Evolutionary conservation across 2,113 vertebrate species (phyloP).

Genomic region (Ophiodon elongatus): DNA sequence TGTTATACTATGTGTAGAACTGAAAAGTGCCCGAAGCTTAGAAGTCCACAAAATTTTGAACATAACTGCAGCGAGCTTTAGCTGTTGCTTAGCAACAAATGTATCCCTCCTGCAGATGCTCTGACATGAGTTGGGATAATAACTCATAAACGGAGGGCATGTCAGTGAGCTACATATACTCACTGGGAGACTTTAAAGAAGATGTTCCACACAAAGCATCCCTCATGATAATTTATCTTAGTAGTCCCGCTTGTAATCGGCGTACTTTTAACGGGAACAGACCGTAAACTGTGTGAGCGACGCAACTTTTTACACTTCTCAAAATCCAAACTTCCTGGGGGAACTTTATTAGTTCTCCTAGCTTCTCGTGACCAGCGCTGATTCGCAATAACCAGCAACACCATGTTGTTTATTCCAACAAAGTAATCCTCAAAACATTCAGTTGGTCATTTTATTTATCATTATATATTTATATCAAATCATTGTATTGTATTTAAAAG

Average conservation of each 20-base stretch:
- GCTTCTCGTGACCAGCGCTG: background rate
- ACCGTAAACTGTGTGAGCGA: background rate
- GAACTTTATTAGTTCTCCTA: constrained; percentile 10
- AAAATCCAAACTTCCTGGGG: constrained; percentile 15
- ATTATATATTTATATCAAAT: background rate
- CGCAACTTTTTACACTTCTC: constrained; percentile 7
- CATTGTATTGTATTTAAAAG: background rate
- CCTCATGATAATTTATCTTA: constrained; percentile 47
- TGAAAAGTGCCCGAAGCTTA: constrained; percentile 33
- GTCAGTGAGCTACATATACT: constrained; percentile 54
- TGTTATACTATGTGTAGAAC: constrained; percentile 11
- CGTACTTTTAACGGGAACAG: constrained; percentile 4
- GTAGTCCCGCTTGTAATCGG: constrained; percentile 19
- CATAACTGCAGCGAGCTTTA: constrained; percentile 57
- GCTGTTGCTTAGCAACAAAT: constrained; percentile 81
- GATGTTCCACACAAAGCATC: constrained; percentile 36
- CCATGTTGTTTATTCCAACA: background rate
- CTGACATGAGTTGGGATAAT: constrained; percentile 68
- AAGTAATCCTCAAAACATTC: background rate
- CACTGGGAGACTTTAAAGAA: constrained; percentile 53
- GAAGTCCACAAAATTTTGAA: constrained; percentile 47
- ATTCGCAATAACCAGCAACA: background rate
- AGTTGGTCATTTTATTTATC: background rate
- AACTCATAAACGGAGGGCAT: constrained; percentile 66
- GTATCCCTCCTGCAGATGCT: constrained; percentile 74